These are phyloP conservation scores for Trematomus loennbergii DNA, from an alignment of 2,113 vertebrate species.

Conservation along the genomic window DNA sequence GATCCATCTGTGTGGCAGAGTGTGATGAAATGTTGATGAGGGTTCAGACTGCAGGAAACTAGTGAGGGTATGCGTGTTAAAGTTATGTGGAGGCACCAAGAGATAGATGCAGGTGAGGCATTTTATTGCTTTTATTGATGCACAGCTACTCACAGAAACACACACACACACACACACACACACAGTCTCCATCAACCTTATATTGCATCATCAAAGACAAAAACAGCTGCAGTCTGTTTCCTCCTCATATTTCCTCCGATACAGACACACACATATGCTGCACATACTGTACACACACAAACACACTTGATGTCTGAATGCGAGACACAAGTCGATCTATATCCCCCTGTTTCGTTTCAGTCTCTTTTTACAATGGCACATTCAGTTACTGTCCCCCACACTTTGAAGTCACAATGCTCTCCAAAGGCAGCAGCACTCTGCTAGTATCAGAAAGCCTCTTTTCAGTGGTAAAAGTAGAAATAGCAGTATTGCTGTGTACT, in stretches of 20 bases:
- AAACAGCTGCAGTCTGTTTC: conserved; percentile 31
- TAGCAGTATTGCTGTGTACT: conserved; percentile 53
- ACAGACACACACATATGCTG: conserved; percentile 19
- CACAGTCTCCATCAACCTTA: conserved; percentile 34
- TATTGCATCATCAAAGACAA: conserved; percentile 74
- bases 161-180: conserved; percentile 10
- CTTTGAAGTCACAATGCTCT: conserved; percentile 68
- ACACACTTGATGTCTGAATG: conserved; percentile 18
- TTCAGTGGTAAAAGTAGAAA: conserved; percentile 45
- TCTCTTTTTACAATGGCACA: conserved; percentile 26
- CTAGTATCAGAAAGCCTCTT: conserved; percentile 51
- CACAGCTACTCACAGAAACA: conserved; percentile 8
- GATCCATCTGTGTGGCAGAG: conserved; percentile 15
- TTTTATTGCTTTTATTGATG: not conserved
- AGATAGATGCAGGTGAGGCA: not conserved
- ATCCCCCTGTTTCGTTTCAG: conserved; percentile 26
- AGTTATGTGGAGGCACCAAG: not conserved
- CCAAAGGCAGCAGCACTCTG: conserved; percentile 25
- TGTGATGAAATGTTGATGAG: conserved; percentile 20
- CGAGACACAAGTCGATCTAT: conserved; percentile 29
- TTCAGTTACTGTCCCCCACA: conserved; percentile 32
- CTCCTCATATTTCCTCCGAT: conserved; percentile 41
- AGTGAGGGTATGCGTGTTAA: not conserved
- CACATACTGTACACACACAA: conserved; percentile 1
- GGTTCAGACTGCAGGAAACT: conserved; percentile 10